Evolutionary conservation across 92 coral and sea anemone species (phyloP).

Genomic region (Diadumene lineata): DNA sequence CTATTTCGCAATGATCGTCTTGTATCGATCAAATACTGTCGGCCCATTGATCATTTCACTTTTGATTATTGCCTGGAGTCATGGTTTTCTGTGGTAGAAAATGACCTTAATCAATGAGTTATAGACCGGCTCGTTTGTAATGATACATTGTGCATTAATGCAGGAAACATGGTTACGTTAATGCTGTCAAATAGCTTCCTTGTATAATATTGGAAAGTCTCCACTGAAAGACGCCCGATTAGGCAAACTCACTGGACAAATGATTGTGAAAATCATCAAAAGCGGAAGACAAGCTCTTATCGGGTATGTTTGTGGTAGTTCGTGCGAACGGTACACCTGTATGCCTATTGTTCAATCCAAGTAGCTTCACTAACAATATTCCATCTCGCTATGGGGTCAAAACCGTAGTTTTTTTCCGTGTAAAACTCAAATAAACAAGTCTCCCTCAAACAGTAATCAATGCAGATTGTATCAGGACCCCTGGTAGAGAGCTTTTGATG

Average conservation of each 20-base stretch:
- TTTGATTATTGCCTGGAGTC: slow-evolving; percentile 21
- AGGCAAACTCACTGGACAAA: slow-evolving; percentile 59
- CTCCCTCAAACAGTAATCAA: slow-evolving; percentile 45
- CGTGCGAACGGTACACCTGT: slow-evolving; percentile 94
- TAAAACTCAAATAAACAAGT: slow-evolving; percentile 72
- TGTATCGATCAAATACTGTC: not conserved
- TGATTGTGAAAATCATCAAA: slow-evolving; percentile 57
- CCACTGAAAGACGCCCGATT: slow-evolving; percentile 72
- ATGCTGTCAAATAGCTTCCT: slow-evolving; percentile 35
- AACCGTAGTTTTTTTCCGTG: slow-evolving; percentile 58
- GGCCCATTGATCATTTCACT: slow-evolving; percentile 1
- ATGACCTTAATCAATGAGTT: slow-evolving; percentile 19
- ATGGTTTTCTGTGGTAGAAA: not conserved
- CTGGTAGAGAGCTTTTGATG: slow-evolving; percentile 34
- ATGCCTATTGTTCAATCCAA: slow-evolving; percentile 54
- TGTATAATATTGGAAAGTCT: slow-evolving; percentile 36
- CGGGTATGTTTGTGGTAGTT: slow-evolving; percentile 59
- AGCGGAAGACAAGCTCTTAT: slow-evolving; percentile 90
- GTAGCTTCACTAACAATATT: slow-evolving; percentile 44
- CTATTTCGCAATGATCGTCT: not conserved
- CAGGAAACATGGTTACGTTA: slow-evolving; percentile 36
- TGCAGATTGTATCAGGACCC: slow-evolving; percentile 45
- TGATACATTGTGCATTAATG: not conserved
- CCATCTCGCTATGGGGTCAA: slow-evolving; percentile 60
- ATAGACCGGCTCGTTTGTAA: slow-evolving; percentile 14